phyloP scores from a whole-genome alignment of 2,888 invertebrate species.

The Hirtodrosophila histrioides region DNA sequence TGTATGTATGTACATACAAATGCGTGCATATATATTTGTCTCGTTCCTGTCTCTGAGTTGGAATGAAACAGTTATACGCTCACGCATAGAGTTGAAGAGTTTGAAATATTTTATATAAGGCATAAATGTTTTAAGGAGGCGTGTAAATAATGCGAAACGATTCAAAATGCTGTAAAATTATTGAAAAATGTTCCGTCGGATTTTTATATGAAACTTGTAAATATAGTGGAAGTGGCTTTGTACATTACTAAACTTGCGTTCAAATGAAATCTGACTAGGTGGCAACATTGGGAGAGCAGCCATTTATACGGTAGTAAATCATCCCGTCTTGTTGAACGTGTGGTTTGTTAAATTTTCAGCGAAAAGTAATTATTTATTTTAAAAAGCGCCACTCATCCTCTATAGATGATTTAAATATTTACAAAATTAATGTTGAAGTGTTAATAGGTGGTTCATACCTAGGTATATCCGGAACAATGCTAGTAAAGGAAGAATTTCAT shows the following conservation, averaged over 20 bases:
- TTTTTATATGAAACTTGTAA: not conserved
- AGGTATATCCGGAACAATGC: not conserved
- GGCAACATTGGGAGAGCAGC: conserved; percentile 55
- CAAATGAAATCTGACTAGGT: conserved; percentile 30
- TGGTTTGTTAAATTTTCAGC: conserved; percentile 44
- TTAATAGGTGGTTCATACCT: not conserved
- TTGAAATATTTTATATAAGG: conserved; percentile 57
- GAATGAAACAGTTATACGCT: conserved; percentile 25
- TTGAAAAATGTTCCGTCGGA: no score
- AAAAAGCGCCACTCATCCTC: not conserved
- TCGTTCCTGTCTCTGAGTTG: conserved; percentile 17
- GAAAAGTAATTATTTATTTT: conserved; percentile 37
- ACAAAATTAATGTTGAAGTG: not conserved
- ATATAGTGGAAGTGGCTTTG: not conserved
- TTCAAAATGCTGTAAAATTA: not conserved
- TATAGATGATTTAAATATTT: not conserved
- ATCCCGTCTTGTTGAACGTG: conserved; percentile 62
- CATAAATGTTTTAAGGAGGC: conserved; percentile 1
- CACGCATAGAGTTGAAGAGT: conserved; percentile 55
- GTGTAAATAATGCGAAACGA: not conserved
- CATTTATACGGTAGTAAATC: conserved; percentile 58
- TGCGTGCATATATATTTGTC: conserved; percentile 19
- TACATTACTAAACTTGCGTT: not conserved
- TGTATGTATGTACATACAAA: conserved; percentile 15
- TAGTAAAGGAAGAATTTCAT: conserved; percentile 13